Evolutionary conservation across 1,140 invertebrate genomes (phyloP), one percentile per base, ranked within the genome.

Genomic region (Antheraea pernyi): DNA sequence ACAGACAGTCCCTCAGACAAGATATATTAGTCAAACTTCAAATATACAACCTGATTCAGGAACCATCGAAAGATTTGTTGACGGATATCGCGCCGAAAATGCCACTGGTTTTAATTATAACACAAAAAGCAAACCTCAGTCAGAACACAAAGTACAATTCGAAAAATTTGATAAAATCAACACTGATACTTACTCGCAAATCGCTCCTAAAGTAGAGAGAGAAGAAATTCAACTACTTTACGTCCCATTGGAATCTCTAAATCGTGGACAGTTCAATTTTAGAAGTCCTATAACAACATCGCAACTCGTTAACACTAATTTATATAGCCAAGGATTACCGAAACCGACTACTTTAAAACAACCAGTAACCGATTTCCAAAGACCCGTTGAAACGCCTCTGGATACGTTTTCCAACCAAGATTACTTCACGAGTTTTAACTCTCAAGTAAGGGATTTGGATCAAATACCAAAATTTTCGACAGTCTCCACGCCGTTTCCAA

Each of bases 221-320:
- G 95, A 95, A 88, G 94, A 96, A 91, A 95, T 97, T 16, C 96
- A 97, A 83, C 81, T 97, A 60, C 89, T 97, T 0, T 97, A 97
- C 79, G 96, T 97, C 3, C 96, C 96, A 13, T 93, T 96, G 39
- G 96, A 97, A 81, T 95, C 95, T 0, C 84, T 97, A 11, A 94
- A 94, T 65, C 93, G 94, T 86, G 93, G 95, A 71, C 92, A 93
- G 72, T 93, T 89, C 59, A 89, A 92, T 72, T 88, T 88, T 46
- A 88, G 88, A 70, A 88, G 76, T 70, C 87, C 86, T 11, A 16
- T 83, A 7, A 72, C 78, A 58, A 74, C 81, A 7, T 60, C 83
- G 6, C 88, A 90, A 68, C 36, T 85, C 9, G 65, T 89, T 8
- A 89, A 86, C 59, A 71, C 81, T 8, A 86, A 92, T 59, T 65